Evolutionary conservation across 2,888 invertebrate species (phyloP), one percentile per base, ranked within the genome.

Genomic region (Agrenia bidenticulata): DNA sequence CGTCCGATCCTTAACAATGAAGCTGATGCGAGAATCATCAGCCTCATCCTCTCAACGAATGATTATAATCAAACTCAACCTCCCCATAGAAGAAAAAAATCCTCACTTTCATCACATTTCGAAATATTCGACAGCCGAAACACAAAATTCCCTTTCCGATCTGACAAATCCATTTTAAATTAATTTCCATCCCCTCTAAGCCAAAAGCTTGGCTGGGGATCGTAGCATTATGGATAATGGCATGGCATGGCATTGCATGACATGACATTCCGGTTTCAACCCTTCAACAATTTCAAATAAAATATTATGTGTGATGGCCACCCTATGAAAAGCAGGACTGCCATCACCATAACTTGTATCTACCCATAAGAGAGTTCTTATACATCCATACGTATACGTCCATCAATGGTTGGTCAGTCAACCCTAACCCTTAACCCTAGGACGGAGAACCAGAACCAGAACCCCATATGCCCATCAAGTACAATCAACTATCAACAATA

Each of bases 331-430:
- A 39, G 39, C 39, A 39, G 39, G 9, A 7, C 15, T 39, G 15
- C 15, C n/a, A 15, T 19, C 45, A 15, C 15, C 45, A 45, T 19
- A 45, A 15, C 15, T 15, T 5, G 15, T 45, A 45, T 17, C n/a
- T 9, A 45, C 4, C 19, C 45, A 5, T 7, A 7, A 39, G 39
- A 39, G 39, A 11, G 9, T 15, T 39, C 13, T 17, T 49, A 19
- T 23, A 11, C 51, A 7, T 19, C 24, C 24, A 51, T 51, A 9
- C 9, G 15, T 45, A 4, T 15, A 15, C n/a, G 45, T 45, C 45
- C 45, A 19, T 45, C 45, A 51, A 51, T 51, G 51, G 23, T 51
- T 51, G 51, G 51, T 51, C 51, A 51, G 23, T 51, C 51, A 51
- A 51, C 51, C 51, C 51, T 51, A 51, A 51, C 51, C 51, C 24